Evolutionary conservation across 2,888 invertebrate species (phyloP).

Genomic region (Caenorhabditis plicata): DNA sequence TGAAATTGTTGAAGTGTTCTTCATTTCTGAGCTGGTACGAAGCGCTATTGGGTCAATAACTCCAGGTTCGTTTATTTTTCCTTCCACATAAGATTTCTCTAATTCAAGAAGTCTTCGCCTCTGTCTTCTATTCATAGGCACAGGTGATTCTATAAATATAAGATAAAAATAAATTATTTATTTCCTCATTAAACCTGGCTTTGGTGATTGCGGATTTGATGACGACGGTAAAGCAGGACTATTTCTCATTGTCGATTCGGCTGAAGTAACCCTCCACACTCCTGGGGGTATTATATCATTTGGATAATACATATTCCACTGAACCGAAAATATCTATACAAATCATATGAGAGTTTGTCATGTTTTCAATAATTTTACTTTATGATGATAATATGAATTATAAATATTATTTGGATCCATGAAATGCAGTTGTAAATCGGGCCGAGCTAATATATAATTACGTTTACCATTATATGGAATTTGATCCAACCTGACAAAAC

Average conservation of each 20-base stretch:
- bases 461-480: not conserved
- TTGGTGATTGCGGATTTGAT: conserved; percentile 30
- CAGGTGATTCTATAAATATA: conserved; percentile 11
- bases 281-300: too few relatives aligned
- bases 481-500: conserved; percentile 67
- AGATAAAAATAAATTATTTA: too few relatives aligned
- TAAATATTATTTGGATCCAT: conserved; percentile 40
- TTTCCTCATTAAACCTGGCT: conserved; percentile 28
- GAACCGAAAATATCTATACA: too few relatives aligned
- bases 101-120: conserved; percentile 36
- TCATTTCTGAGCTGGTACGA: not conserved
- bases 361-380: conserved; percentile 3
- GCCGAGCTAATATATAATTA: conserved; percentile 17
- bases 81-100: not conserved
- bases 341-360: too few relatives aligned
- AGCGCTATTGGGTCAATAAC: conserved; percentile 32
- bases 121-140: conserved; percentile 38
- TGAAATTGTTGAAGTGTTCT: not conserved
- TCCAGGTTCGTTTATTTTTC: conserved; percentile 20
- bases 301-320: too few relatives aligned
- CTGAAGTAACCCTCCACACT: too few relatives aligned
- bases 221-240: not conserved
- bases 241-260: too few relatives aligned
- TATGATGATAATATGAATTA: conserved; percentile 44
- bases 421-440: conserved; percentile 45